Percentiles rank a stretch among this genome's conserved stretches.
These are phyloP conservation scores for Steinernema carpocapsae DNA, from an alignment of 2,888 invertebrate genomes.

Conservation along the genomic window DNA sequence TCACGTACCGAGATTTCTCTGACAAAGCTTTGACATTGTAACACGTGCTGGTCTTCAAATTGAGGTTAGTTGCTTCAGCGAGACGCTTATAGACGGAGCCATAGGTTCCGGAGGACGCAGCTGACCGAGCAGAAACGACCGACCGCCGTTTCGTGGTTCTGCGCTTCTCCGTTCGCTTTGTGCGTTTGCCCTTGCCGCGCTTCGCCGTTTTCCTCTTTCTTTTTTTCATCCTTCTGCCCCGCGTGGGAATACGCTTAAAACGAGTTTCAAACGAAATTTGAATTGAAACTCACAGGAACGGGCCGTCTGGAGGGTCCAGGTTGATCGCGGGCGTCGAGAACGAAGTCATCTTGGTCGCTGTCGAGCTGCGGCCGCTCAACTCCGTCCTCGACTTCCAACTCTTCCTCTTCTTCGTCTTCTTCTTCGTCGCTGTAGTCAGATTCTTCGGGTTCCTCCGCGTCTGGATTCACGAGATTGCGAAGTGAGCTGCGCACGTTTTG, in stretches of 20 bases:
- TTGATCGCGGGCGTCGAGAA: slow-evolving; percentile 12
- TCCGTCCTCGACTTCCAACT: background rate
- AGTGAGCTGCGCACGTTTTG: background rate
- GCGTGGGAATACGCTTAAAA: background rate
- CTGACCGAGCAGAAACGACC: background rate
- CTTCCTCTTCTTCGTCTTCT: background rate
- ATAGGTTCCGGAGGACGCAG: background rate
- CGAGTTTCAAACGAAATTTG: background rate
- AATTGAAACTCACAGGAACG: background rate
- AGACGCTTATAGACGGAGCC: background rate
- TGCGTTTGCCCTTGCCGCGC: slow-evolving; percentile 5
- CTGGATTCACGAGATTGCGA: background rate
- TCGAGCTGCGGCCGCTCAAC: background rate
- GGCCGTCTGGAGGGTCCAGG: background rate
- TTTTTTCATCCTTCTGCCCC: background rate
- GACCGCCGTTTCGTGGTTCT: background rate
- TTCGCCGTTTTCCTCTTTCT: background rate
- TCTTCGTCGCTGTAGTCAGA: background rate
- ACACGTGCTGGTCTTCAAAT: slow-evolving; percentile 2
- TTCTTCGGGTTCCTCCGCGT: background rate
- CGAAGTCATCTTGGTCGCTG: slow-evolving; percentile 3
- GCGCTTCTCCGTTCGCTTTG: background rate
- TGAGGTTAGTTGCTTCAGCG: slow-evolving; percentile 2
- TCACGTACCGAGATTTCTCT: background rate
- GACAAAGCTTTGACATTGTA: background rate